Evolutionary conservation across 1,140 invertebrate genomes (phyloP), one percentile per base, ranked within the genome.

Genomic region (Drosophila leontia): DNA sequence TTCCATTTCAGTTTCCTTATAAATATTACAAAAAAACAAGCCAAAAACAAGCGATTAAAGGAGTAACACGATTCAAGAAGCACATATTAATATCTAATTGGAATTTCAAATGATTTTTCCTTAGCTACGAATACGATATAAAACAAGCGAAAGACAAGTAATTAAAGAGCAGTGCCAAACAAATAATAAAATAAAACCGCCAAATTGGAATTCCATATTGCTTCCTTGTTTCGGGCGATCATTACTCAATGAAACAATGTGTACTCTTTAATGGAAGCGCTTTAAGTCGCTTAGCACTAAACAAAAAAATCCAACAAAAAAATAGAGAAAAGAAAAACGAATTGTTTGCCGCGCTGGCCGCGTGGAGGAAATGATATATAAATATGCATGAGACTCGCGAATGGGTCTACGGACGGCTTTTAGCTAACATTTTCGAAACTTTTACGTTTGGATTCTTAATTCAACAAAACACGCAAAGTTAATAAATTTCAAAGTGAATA

Each of bases 401-500:
- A 75, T 87, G 60, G 70, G 75, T 68, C 75, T 85, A 56, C 65
- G 63, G 68, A 45, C 60, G 82, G 71, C 71, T 77, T 80, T 64
- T 61, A 68, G 72, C 76, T 76, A 84, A 83, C 83, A 88, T 64
- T 83, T 86, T 84, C 76, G 80, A 88, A 87, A 87, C 77, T 88
- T 87, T 78, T 61, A 75, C 68, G 85, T 88, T 87, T 88, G 85
- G 80, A 84, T 84, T 87, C 85, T 87, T 80, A 87, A 87, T 87
- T 88, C 80, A 84, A 80, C 64, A 80, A 82, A 87, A 87, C 83
- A 87, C 83, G 83, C 83, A 88, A 87, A 87, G 84, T 87, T 87
- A 88, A 87, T 87, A 87, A 87, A 87, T 87, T 87, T 87, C 83
- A 88, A 87, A 87, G 83, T 88, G 83, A 88, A 87, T 87, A 87